Percentiles rank a stretch among this genome's conserved stretches.
These are phyloP conservation scores for Campoplex capitator DNA, from an alignment of 2,888 invertebrate species.

Conservation along the genomic window DNA sequence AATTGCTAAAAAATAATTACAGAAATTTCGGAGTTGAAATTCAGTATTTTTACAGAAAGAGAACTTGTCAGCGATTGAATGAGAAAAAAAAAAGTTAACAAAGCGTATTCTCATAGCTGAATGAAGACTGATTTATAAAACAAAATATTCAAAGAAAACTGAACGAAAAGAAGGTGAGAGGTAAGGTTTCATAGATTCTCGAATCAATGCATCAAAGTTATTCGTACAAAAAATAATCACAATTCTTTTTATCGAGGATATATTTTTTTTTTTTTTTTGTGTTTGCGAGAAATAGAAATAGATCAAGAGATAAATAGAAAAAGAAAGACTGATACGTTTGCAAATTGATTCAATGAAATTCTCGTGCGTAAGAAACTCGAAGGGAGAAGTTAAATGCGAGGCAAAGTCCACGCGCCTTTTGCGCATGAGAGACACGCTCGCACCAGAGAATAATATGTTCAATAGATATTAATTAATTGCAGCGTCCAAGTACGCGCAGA, in stretches of 20 bases:
- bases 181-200: conserved; percentile 5
- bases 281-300: not conserved
- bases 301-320: not conserved
- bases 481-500: conserved; percentile 55
- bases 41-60: too few relatives aligned
- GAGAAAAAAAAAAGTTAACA: too few relatives aligned
- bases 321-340: conserved; percentile 2
- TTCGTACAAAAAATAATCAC: not conserved
- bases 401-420: conserved; percentile 50
- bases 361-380: conserved; percentile 45
- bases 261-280: not conserved
- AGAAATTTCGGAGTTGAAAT: too few relatives aligned
- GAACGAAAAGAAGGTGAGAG: conserved; percentile 16
- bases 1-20: not conserved
- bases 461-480: conserved; percentile 61
- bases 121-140: not conserved
- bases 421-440: conserved; percentile 10
- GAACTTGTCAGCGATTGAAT: too few relatives aligned
- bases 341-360: conserved; percentile 47
- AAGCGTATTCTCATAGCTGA: too few relatives aligned
- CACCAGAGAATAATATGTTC: conserved; percentile 37
- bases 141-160: not conserved
- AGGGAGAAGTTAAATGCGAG: conserved; percentile 42
- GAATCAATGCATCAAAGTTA: not conserved
- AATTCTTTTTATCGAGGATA: not conserved